These are phyloP conservation scores for Drosophila seguyi DNA, from an alignment of 1,140 invertebrate species.

Conservation along the genomic window DNA sequence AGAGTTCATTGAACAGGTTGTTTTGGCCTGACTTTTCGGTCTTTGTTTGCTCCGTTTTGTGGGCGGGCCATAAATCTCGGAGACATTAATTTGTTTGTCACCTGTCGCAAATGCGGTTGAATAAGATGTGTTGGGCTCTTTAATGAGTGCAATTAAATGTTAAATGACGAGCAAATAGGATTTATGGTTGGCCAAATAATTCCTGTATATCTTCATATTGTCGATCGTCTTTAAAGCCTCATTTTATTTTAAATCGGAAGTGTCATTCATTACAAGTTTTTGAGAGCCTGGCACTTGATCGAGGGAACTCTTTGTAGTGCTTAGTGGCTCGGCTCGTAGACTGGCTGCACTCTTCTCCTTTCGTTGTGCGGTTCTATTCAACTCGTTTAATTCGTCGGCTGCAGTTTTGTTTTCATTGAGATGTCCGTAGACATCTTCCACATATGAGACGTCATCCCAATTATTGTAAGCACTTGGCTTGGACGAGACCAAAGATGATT, in stretches of 20 bases:
- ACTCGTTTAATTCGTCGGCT: accelerated
- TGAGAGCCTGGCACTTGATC: background rate
- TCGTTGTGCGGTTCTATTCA: too few species aligned
- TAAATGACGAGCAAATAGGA: constrained; percentile 37
- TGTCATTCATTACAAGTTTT: constrained; percentile 14
- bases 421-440: too few species aligned
- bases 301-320: background rate
- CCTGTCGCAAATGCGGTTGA: constrained; percentile 54
- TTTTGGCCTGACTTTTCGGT: constrained; percentile 46
- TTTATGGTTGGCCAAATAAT: constrained; percentile 29
- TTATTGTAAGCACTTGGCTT: too few species aligned
- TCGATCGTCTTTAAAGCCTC: constrained; percentile 1
- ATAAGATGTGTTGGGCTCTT: constrained; percentile 37
- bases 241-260: background rate
- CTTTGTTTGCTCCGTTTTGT: constrained; percentile 32
- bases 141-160: constrained; percentile 53
- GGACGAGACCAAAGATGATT: too few species aligned
- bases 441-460: too few species aligned
- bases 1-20: constrained; percentile 72
- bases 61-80: constrained; percentile 55
- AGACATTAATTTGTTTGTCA: constrained; percentile 56
- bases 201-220: constrained; percentile 4
- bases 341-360: background rate
- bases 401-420: too few species aligned
- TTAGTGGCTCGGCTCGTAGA: constrained; percentile 1